phyloP scores from a whole-genome alignment of 2,113 vertebrate species.

The Toxotes jaculatrix region DNA sequence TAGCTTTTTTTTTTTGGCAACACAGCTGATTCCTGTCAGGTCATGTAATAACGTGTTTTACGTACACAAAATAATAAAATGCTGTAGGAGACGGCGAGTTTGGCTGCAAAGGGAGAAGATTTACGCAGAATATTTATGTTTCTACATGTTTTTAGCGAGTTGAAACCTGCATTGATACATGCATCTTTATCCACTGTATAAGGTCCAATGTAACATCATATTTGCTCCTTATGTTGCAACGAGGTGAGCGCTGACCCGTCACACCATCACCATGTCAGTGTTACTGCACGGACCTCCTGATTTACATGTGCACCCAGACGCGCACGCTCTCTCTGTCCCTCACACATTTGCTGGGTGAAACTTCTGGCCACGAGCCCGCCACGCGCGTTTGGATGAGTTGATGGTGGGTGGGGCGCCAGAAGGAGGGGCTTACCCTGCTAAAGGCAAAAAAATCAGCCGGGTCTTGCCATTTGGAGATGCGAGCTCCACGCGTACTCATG shows the following conservation, averaged over 20 bases:
- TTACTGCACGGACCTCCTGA: background rate
- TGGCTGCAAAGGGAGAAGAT: background rate
- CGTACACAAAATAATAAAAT: background rate
- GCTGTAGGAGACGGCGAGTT: background rate
- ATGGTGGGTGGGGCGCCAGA: slow-evolving; percentile 69
- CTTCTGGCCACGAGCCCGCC: slow-evolving; percentile 84
- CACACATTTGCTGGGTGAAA: slow-evolving; percentile 53
- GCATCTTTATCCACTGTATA: background rate
- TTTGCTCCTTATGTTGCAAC: background rate
- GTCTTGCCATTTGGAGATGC: slow-evolving; percentile 73
- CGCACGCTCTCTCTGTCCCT: background rate
- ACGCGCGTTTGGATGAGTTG: slow-evolving; percentile 80
- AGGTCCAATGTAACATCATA: background rate
- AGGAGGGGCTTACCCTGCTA: slow-evolving; percentile 77
- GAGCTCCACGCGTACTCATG: slow-evolving; percentile 71
- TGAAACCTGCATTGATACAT: background rate
- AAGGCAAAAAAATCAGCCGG: slow-evolving; percentile 61
- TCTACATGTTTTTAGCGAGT: background rate
- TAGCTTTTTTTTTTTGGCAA: too few species aligned
- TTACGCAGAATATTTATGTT: background rate
- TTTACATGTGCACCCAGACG: slow-evolving; percentile 5
- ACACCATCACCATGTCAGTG: background rate
- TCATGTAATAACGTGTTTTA: background rate
- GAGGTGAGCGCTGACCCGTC: background rate
- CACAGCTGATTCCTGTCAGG: background rate